Percentiles rank a stretch among this genome's conserved stretches.
Conservation (phyloP, 2,113 vertebrate genomes). For the Crotophaga sulcirostris region DNA sequence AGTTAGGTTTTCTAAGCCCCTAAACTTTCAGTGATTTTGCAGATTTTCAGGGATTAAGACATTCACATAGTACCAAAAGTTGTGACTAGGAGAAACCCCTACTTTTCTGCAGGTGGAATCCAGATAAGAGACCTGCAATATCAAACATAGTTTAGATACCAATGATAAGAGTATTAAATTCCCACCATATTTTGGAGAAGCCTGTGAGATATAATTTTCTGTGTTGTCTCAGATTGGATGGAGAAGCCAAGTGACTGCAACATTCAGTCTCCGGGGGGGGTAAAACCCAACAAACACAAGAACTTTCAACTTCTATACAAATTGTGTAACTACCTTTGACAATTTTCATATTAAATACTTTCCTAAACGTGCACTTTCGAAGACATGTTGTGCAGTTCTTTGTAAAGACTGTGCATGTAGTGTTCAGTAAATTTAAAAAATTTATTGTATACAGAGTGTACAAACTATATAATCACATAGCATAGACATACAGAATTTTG, state of each 20-base stretch:
- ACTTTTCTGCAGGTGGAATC: neutral
- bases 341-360: neutral
- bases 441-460: neutral
- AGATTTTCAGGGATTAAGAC: neutral
- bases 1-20: neutral
- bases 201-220: neutral
- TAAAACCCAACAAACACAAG: neutral
- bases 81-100: neutral
- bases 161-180: neutral
- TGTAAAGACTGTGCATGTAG: neutral
- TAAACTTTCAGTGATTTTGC: neutral
- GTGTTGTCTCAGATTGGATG: neutral
- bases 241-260: neutral
- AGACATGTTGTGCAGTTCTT: neutral
- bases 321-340: neutral
- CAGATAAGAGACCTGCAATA: neutral
- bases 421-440: neutral
- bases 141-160: neutral
- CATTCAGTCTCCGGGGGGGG: neutral
- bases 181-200: neutral
- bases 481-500: neutral
- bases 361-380: neutral
- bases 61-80: neutral
- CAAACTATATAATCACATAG: neutral
- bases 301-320: neutral